Evolutionary conservation across 2,888 invertebrate genomes (phyloP), one percentile per base, ranked within the genome.

Genomic region (Chirona hameri): DNA sequence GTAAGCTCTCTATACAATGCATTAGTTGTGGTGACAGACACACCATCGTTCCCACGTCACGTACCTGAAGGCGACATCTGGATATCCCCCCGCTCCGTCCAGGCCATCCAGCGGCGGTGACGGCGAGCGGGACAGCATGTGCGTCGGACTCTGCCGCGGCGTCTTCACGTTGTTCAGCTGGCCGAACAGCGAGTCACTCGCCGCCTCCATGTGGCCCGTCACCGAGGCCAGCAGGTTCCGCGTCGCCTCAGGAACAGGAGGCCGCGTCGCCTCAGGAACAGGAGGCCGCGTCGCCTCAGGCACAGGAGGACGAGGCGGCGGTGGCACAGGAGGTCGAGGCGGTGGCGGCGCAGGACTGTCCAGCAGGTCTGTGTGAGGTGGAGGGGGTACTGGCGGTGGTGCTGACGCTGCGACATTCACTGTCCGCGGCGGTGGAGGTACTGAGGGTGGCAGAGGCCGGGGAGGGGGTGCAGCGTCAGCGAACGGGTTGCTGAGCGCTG

Each of bases 401-500:
- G 52, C 29, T 15, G 52, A 15, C 29, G 80, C 24, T 15, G 48
- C 29, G 15, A 27, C 48, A 12, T 1, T 81, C 27, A 69, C 82
- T 21, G 79, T 15, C 1, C 27, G 69, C 15, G 65, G 21, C 27
- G 52, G n/a, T 0, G 12, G 52, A 18, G 15, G 52, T 52, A 18
- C 1, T 12, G 18, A 12, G 1, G 52, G 52, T 12, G 52, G 52
- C 12, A 15, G 52, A 52, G 52, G 52, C 52, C 52, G 12, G 52
- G 52, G 52, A 15, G 52, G 52, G 1, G 52, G 52, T 52, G 18
- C 52, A 29, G 83, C 55, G 18, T 82, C 83, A 18, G 83, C 83
- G 76, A 84, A 84, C 57, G 84, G 83, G n/a, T 83, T 83, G 79
- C 60, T 55, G 21, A 27, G 9, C 4, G 52, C 52, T 12, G 24